Conservation (phyloP, 2,888 invertebrate species). For the Drosophila quinaria region DNA sequence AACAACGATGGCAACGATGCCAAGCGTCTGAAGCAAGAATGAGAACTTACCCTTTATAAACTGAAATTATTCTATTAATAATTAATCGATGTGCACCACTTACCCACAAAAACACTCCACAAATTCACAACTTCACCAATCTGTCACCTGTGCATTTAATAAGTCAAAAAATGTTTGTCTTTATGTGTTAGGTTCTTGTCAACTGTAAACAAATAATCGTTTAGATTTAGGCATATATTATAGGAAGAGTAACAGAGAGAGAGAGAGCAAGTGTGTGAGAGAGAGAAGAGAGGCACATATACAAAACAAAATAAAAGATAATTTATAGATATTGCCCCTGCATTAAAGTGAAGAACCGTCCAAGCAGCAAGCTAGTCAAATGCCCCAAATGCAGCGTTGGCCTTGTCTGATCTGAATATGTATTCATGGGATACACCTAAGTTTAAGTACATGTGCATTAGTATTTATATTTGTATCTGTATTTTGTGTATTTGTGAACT, state of each 20-base stretch:
- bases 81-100: conserved; percentile 32
- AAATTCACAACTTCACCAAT: conserved; percentile 11
- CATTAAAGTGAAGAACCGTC: conserved; percentile 77
- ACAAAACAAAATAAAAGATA: conserved; percentile 4
- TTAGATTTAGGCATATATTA: conserved; percentile 41
- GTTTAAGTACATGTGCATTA: conserved; percentile 72
- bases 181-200: conserved; percentile 57
- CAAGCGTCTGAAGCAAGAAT: conserved; percentile 84
- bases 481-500: conserved; percentile 45
- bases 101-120: conserved; percentile 1
- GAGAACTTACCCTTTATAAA: conserved; percentile 55
- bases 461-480: conserved; percentile 12
- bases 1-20: conserved; percentile 61
- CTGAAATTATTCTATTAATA: conserved; percentile 30
- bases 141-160: conserved; percentile 67
- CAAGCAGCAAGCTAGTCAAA: conserved; percentile 60
- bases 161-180: conserved; percentile 47
- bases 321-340: conserved; percentile 60
- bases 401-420: conserved; percentile 60
- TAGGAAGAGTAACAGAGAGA: neutral
- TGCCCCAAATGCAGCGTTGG: conserved; percentile 34
- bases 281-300: conserved; percentile 10
- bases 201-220: conserved; percentile 40
- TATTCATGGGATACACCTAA: conserved; percentile 64
- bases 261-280: neutral